Conservation (phyloP, 2,113 vertebrate genomes). For the Oplegnathus fasciatus region DNA sequence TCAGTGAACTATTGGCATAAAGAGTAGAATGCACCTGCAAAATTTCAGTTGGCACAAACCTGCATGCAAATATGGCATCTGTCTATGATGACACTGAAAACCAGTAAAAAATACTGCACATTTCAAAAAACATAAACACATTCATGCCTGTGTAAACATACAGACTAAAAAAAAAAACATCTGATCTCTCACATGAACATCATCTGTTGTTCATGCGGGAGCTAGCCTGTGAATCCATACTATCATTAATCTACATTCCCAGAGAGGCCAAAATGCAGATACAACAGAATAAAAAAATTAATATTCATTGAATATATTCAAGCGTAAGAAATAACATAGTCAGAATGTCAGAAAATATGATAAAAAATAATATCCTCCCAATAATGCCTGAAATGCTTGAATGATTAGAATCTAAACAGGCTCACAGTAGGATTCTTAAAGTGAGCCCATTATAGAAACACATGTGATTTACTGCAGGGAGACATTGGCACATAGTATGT, state of each 20-base stretch:
- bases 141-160: slow-evolving; percentile 27
- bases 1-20: slow-evolving; percentile 31
- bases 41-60: slow-evolving; percentile 61
- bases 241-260: slow-evolving; percentile 20
- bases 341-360: neutral
- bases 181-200: slow-evolving; percentile 10
- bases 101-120: slow-evolving; percentile 58
- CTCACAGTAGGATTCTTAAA: neutral
- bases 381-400: slow-evolving; percentile 8
- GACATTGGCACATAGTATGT: slow-evolving; percentile 26
- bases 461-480: slow-evolving; percentile 12
- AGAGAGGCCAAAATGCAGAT: slow-evolving; percentile 32
- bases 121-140: slow-evolving; percentile 33
- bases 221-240: slow-evolving; percentile 10
- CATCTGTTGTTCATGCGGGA: slow-evolving; percentile 16
- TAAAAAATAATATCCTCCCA: slow-evolving; percentile 15
- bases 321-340: slow-evolving; percentile 41
- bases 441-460: slow-evolving; percentile 38
- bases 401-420: neutral
- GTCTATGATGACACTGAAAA: slow-evolving; percentile 37
- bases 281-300: slow-evolving; percentile 10
- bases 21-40: slow-evolving; percentile 44
- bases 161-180: neutral
- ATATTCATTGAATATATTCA: slow-evolving; percentile 37
- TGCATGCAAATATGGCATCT: slow-evolving; percentile 75